phyloP scores from a whole-genome alignment of 1,140 invertebrate species.

The Brachystomella parvula region DNA sequence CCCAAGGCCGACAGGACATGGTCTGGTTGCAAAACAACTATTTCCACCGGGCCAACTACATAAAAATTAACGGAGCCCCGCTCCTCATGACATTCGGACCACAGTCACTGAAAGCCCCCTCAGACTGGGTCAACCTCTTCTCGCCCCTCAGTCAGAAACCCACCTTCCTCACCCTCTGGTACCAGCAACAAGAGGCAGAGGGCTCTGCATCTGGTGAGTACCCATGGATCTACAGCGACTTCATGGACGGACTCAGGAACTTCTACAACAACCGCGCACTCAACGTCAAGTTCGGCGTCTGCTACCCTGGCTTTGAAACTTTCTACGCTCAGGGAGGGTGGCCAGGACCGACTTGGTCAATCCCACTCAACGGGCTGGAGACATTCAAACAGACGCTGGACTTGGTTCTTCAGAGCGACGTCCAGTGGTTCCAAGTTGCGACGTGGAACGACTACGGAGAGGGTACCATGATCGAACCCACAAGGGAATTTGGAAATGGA shows the following conservation, averaged over 20 bases:
- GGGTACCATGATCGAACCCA: slow-evolving; percentile 27
- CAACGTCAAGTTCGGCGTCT: slow-evolving; percentile 16
- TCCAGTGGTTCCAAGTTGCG: slow-evolving; percentile 13
- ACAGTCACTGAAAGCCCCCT: background rate
- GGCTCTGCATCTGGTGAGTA: slow-evolving; percentile 23
- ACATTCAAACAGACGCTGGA: slow-evolving; percentile 10
- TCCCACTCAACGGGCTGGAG: slow-evolving; percentile 3
- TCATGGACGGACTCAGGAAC: slow-evolving; percentile 25
- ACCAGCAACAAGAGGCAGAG: slow-evolving; percentile 11
- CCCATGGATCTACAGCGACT: slow-evolving; percentile 28
- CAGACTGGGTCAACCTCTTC: background rate
- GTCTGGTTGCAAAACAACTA: slow-evolving; percentile 11
- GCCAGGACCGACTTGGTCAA: slow-evolving; percentile 12
- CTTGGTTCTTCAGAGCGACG: background rate
- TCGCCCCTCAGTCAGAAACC: background rate
- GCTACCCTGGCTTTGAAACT: slow-evolving; percentile 21
- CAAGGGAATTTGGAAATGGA: slow-evolving; percentile 27
- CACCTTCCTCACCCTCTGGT: slow-evolving; percentile 2
- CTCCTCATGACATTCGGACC: slow-evolving; percentile 21
- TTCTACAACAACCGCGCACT: slow-evolving; percentile 25
- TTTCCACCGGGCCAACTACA: slow-evolving; percentile 17
- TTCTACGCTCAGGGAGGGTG: slow-evolving; percentile 21
- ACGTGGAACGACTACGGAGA: slow-evolving; percentile 30
- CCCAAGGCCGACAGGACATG: slow-evolving; percentile 11
- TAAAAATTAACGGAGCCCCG: slow-evolving; percentile 9